Conservation (phyloP, 2,797 vertebrate genomes). For the Spinus pinus region DNA sequence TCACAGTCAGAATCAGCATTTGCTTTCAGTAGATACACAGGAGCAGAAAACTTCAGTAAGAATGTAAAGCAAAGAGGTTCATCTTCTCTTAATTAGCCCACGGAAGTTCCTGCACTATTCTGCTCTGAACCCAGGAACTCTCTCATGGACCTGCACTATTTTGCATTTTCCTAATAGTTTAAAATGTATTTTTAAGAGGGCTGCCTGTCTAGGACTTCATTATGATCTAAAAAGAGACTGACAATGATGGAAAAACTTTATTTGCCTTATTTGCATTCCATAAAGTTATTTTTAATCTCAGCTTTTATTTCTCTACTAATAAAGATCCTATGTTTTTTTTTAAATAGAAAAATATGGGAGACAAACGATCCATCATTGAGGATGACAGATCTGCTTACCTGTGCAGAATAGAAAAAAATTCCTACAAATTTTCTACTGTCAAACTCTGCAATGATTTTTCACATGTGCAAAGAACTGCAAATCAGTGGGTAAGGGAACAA, state of each 20-base stretch:
- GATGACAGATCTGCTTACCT: not conserved
- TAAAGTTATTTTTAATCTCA: not conserved
- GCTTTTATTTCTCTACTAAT: not conserved
- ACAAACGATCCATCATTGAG: not conserved
- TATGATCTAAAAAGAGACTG: not conserved
- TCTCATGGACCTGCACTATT: not conserved
- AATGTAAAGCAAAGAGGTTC: not conserved
- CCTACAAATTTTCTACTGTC: not conserved
- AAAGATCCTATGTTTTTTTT: not conserved
- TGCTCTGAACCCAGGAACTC: not conserved
- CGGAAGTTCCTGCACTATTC: not conserved
- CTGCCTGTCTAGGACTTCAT: not conserved
- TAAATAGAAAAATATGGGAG: not conserved
- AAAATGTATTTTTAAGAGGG: not conserved
- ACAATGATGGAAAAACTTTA: not conserved
- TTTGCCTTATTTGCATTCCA: not conserved
- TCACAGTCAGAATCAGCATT: not conserved
- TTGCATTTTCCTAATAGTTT: not conserved
- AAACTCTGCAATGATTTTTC: not conserved
- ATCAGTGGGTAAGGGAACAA: not conserved
- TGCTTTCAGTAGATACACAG: not conserved
- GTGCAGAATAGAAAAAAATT: not conserved
- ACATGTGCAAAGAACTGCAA: not conserved
- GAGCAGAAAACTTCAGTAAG: not conserved
- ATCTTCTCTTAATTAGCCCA: not conserved